Conservation (phyloP, 1,140 invertebrate genomes). For the Conus betulinus region DNA sequence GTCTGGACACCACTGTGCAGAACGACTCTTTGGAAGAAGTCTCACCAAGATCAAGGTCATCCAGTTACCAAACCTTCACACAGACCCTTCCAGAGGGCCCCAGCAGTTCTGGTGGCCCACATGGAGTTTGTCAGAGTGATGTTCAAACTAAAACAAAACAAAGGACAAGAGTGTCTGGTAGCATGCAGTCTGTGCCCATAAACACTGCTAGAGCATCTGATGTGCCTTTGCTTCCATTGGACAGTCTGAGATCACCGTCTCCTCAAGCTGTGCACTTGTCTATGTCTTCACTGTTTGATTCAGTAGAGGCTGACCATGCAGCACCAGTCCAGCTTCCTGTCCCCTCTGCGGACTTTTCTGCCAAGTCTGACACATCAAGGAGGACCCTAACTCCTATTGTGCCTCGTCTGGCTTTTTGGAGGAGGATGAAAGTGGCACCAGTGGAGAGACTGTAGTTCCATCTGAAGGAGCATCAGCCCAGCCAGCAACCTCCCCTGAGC, state of each 20-base stretch:
- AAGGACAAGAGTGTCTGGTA: background rate
- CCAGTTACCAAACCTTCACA: background rate
- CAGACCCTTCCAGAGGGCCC: background rate
- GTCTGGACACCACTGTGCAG: background rate
- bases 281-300: conserved; percentile 9
- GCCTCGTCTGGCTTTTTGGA: background rate
- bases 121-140: too few relatives aligned
- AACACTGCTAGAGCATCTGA: background rate
- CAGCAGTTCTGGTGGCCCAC: too few relatives aligned
- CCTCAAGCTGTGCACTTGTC: conserved; percentile 9
- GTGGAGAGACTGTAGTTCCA: background rate
- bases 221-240: conserved; percentile 1
- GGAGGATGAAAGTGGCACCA: background rate
- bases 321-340: background rate
- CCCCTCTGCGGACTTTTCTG: background rate
- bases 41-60: conserved; percentile 12
- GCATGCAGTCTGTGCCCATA: background rate
- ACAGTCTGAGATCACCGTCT: background rate
- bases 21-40: conserved; percentile 15
- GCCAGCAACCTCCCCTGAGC: background rate
- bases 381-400: background rate
- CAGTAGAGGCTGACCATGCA: background rate
- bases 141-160: too few relatives aligned
- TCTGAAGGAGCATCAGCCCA: background rate
- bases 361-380: background rate